Evolutionary conservation across 2,888 invertebrate genomes (phyloP), one percentile per base, ranked within the genome.

Genomic region (Dicyrtoma fusca): DNA sequence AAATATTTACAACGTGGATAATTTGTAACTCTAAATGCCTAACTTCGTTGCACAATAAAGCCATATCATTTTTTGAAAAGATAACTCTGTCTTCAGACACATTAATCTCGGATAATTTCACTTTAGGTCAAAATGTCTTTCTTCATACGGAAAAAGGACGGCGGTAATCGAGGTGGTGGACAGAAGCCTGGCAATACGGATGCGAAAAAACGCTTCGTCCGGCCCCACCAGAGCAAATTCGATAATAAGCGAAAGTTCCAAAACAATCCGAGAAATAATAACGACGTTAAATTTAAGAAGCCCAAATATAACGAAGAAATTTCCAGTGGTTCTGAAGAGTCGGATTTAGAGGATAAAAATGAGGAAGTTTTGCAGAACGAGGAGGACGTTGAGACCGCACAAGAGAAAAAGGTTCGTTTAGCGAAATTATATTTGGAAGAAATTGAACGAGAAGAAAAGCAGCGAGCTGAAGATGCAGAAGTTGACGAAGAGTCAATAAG

Each of bases 341-440:
- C 70, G 0, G 74, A 71, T 25, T 59, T 68, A 13, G 73, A 68
- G 1, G 89, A 89, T 77, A 89, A 89, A 80, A 89, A 90, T 77
- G 86, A 88, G 23, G 76, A 81, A 26, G 79, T 81, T 19, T 74
- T 77, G 34, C 79, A 79, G 42, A 81, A 81, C 21, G 82, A 82
- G 21, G 83, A 82, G 63, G 81, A 82, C 47, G 77, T 79, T 77
- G 92, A 95, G 84, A 95, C 94, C 0, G 90, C 91, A 0, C 95
- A 96, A 83, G 94, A 97, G 82, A 97, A 96, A 82, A 91, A 93
- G 79, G 83, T 97, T 63, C 88, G 95, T 57, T 84, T 97, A 75
- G 95, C 97, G 0, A 96, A 96, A 83, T 88, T 92, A 82, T 95
- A 95, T 84, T 85, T 97, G 45, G 87, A 91, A 81, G 92, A 95